Conservation (phyloP, 2,888 invertebrate genomes). For the Lacanobia oleracea region DNA sequence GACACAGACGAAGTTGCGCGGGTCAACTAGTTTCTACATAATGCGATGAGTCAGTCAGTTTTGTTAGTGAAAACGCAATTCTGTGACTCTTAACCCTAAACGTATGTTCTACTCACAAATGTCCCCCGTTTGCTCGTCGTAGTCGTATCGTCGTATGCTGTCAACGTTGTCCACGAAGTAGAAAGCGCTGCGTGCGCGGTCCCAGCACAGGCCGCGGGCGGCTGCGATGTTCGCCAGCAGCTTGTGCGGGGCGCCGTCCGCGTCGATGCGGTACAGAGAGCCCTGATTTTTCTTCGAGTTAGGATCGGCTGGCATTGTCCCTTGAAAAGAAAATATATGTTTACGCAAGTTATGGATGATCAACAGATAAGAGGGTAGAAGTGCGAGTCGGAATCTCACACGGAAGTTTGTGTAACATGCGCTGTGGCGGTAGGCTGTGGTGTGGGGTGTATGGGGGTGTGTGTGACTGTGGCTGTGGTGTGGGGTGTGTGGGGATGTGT, state of each 20-base stretch:
- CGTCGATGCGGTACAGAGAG: slow-evolving; percentile 85
- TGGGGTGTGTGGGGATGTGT: no score
- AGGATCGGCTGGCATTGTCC: slow-evolving; percentile 91
- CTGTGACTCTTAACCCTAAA: no score
- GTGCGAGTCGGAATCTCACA: no score
- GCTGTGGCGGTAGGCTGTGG: no score
- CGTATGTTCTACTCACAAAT: slow-evolving; percentile 87
- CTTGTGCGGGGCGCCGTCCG: slow-evolving; percentile 68
- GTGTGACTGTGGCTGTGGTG: no score
- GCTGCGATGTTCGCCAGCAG: slow-evolving; percentile 75
- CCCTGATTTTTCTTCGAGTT: slow-evolving; percentile 84
- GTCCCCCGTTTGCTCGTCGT: slow-evolving; percentile 92
- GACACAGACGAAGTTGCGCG: no score
- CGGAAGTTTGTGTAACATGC: no score
- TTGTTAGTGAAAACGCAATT: no score
- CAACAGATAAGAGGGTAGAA: no score
- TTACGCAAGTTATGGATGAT: neutral
- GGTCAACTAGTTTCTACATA: no score
- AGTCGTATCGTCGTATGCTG: slow-evolving; percentile 93
- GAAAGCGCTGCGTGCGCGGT: slow-evolving; percentile 91
- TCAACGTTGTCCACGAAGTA: slow-evolving; percentile 94
- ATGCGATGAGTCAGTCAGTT: no score
- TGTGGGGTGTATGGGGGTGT: no score
- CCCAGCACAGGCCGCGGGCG: slow-evolving; percentile 95
- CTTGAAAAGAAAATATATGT: slow-evolving; percentile 73